Evolutionary conservation across 2,888 invertebrate genomes (phyloP).

Genomic region (Heteropelma amictum): DNA sequence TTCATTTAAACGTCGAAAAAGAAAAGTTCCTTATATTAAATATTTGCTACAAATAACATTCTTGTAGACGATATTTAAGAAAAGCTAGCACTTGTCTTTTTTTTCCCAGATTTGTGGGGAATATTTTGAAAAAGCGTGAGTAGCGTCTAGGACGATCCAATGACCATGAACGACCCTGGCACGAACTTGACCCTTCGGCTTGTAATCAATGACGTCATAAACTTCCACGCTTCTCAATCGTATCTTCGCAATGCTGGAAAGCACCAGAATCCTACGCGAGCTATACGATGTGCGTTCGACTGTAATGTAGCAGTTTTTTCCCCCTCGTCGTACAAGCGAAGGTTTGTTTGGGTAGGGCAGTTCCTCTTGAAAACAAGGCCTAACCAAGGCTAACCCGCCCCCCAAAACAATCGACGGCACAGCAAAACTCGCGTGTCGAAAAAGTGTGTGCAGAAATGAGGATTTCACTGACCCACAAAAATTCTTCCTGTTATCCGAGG

Average conservation of each 20-base stretch:
- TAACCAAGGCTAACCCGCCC: too few species aligned
- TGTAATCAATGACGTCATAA: conserved; percentile 45
- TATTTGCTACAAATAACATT: too few species aligned
- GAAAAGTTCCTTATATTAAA: too few species aligned
- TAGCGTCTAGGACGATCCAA: too few species aligned
- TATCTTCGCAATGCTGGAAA: conserved; percentile 3
- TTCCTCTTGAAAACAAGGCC: conserved; percentile 31
- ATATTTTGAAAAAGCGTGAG: too few species aligned
- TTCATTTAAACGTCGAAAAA: too few species aligned
- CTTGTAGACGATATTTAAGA: too few species aligned
- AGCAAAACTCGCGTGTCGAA: conserved; percentile 14
- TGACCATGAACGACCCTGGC: conserved; percentile 48
- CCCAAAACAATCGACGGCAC: conserved; percentile 31
- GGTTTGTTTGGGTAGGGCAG: conserved; percentile 46
- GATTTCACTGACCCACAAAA: neutral
- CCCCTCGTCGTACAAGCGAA: neutral
- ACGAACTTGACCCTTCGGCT: conserved; percentile 56
- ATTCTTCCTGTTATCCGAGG: neutral
- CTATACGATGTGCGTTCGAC: conserved; percentile 9
- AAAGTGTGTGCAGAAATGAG: conserved; percentile 21
- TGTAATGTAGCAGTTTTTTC: conserved; percentile 25
- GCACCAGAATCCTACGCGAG: conserved; percentile 1
- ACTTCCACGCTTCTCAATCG: too few species aligned
- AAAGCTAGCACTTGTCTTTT: too few species aligned
- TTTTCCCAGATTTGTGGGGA: too few species aligned